Conservation (phyloP, 2,797 vertebrate genomes). For the Fratercula arctica region DNA sequence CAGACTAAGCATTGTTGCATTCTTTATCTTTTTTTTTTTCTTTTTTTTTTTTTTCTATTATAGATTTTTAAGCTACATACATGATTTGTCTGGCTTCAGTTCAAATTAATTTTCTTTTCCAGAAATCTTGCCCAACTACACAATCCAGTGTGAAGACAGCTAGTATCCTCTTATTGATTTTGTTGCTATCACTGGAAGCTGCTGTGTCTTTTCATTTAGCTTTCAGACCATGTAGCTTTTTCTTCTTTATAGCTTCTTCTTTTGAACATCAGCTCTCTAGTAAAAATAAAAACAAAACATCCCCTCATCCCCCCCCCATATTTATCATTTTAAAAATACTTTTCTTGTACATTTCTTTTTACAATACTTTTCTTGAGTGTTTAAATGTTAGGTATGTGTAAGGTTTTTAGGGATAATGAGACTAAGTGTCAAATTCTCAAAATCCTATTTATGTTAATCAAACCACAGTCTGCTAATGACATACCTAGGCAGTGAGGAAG, state of each 20-base stretch:
- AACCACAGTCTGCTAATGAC: background rate
- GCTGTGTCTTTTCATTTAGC: background rate
- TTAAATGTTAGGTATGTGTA: background rate
- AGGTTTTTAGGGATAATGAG: background rate
- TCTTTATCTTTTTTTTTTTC: background rate
- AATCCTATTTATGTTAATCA: background rate
- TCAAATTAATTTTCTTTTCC: conserved; percentile 21
- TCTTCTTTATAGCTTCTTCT: background rate
- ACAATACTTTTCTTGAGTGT: background rate
- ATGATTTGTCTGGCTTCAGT: background rate
- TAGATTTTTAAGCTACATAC: background rate
- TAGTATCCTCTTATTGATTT: background rate
- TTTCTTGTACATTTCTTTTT: background rate
- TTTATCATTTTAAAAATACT: background rate
- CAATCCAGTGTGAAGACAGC: background rate
- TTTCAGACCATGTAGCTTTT: background rate
- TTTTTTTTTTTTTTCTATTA: background rate
- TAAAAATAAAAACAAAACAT: background rate
- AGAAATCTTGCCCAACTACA: background rate
- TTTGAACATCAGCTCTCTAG: background rate
- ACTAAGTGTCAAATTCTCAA: background rate
- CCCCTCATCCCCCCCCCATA: fast-evolving
- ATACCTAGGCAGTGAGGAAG: background rate
- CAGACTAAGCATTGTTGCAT: background rate
- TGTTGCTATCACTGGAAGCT: background rate